These are phyloP conservation scores for Calidris pugnax DNA, from an alignment of 2,113 vertebrate genomes.

Conservation along the genomic window DNA sequence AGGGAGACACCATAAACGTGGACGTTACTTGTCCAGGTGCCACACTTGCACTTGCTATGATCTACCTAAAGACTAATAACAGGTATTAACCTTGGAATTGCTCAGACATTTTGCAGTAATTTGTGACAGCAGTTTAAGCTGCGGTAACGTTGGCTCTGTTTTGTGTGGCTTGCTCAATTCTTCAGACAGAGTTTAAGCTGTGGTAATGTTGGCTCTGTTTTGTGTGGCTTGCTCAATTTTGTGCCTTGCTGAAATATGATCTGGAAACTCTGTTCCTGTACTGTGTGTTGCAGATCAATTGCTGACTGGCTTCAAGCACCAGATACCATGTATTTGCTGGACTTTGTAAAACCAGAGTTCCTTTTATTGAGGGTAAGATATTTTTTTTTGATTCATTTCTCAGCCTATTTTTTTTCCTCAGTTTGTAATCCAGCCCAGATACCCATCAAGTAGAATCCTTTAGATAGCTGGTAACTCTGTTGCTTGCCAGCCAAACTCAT, in stretches of 20 bases:
- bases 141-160: not conserved
- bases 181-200: not conserved
- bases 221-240: not conserved
- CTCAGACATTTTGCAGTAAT: not conserved
- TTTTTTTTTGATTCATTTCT: not conserved
- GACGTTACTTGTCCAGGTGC: slow-evolving; percentile 97
- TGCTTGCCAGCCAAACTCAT: not conserved
- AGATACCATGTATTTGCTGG: slow-evolving; percentile 96
- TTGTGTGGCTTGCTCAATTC: not conserved
- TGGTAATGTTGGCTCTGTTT: not conserved
- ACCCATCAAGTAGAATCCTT: not conserved
- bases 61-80: slow-evolving; percentile 99
- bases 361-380: slow-evolving; percentile 90
- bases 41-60: slow-evolving; percentile 96
- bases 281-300: slow-evolving; percentile 83
- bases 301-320: slow-evolving; percentile 97
- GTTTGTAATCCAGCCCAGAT: not conserved
- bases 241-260: not conserved
- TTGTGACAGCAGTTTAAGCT: not conserved
- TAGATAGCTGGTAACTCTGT: not conserved
- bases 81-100: slow-evolving; percentile 73
- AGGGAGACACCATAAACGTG: slow-evolving; percentile 97
- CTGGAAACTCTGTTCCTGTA: not conserved
- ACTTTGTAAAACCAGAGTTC: slow-evolving; percentile 98
- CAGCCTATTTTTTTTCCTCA: not conserved